Base-by-base conservation (phyloP, 2,888 invertebrate species). In the Rutpela maculata region DNA sequence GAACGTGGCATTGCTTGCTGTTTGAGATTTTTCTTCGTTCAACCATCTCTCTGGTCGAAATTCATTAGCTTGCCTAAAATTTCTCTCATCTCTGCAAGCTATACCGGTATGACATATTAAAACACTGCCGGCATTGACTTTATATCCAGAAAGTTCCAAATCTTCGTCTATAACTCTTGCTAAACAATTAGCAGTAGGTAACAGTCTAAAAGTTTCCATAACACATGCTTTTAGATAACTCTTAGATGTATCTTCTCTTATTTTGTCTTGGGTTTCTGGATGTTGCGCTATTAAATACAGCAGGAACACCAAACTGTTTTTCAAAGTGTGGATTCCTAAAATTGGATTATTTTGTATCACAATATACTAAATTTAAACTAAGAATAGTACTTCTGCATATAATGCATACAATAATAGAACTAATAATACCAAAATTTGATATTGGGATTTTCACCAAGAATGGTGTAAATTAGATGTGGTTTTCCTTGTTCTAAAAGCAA, bases 1-100 rank as follows among this genome's bases (percentile, higher is more conserved):
- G 63, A 92, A 91, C 0, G 94, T 91, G 9, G 94, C 93, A 82
- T 90, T 62, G 89, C 90, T 83, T 89, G 90, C 5, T 86, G 89
- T 83, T 85, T 85, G 82, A 43, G 79, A 76, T 82, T 84, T 85
- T 68, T 85, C 84, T 60, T 92, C 90, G 15, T 91, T 89, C 26
- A 95, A 85, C 97, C 97, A 97, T 57, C 97, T 91, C 86, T 96
- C 96, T 0, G 97, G 97, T 7, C 92, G 88, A 87, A 94, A 97
- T 81, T 93, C 91, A 18, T 90, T 89, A 5, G 97, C 94, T 59
- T 93, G 90, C 85, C 92, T 91, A 88, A 97, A 97, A 89, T 97
- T 96, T 81, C 91, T 91, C 67, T 95, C 94, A 77, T 94, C 92
- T 75, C 94, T 91, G 82, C 96, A 95, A 0, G 97, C 96, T n/a